Base-by-base conservation (phyloP, 2,797 vertebrate genomes). In the Anomalospiza imberbis region DNA sequence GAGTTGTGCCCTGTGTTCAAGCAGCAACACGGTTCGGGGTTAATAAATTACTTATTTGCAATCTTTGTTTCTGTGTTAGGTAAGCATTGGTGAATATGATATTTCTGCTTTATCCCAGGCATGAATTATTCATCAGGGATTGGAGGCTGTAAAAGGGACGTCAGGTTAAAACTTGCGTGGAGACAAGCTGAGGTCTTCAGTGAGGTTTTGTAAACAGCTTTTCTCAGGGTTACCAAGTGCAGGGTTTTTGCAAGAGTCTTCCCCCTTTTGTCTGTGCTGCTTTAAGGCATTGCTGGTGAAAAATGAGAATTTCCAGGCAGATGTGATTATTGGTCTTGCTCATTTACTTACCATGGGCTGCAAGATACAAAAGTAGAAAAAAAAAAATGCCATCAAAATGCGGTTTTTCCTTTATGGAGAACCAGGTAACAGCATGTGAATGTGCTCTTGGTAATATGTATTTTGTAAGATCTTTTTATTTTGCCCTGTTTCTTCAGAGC, bases 31-130 rank as follows among this genome's bases (percentile, higher is more conserved):
- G 18, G 88, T 55, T 93, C 0, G 5, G 67, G 89, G 88, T 96
- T 97, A 97, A 97, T 96, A 94, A 84, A 93, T 96, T 21, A 96
- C 96, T 93, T 89, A 94, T 96, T 94, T 75, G 42, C 70, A 86
- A 83, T 29, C 93, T 71, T 81, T 14, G 67, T 75, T 92, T 80
- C 87, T 94, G 89, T 78, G 47, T 89, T 93, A 84, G 31, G 94
- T 83, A 88, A 91, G 83, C 89, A 44, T 86, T 93, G 84, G 92
- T 78, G 94, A 94, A 95, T 91, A 94, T 96, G 89, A 86, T 92
- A 95, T 93, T 94, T 91, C 92, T 92, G 76, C 79, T 91, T 96
- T 90, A 84, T 91, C 89, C 96, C 7, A 2, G 73, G 1, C 82
- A 94, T 97, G 93, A 76, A 96, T 96, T 96, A 97, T 97, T 97